Conservation (phyloP, 2,113 vertebrate species). For the Passer montanus region DNA sequence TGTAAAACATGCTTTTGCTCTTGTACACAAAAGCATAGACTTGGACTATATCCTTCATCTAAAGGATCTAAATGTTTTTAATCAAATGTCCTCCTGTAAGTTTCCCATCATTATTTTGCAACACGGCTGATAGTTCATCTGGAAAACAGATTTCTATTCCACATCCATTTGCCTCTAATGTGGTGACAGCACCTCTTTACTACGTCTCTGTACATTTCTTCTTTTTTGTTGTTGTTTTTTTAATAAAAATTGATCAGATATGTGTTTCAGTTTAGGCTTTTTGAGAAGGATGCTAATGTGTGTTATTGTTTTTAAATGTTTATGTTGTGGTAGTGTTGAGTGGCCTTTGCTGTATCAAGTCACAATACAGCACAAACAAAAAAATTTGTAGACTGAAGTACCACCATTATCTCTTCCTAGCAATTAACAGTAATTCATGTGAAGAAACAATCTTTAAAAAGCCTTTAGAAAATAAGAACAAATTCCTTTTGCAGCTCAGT, state of each 20-base stretch:
- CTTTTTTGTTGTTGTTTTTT: background rate
- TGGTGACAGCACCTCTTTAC: constrained; percentile 22
- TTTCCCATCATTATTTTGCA: constrained; percentile 22
- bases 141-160: constrained; percentile 30
- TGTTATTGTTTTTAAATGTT: background rate
- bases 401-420: background rate
- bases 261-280: constrained; percentile 25
- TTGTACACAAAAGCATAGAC: background rate
- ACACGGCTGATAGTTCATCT: constrained; percentile 26
- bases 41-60: background rate
- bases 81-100: background rate
- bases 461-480: background rate
- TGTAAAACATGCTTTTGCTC: background rate
- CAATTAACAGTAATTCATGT: constrained; percentile 7
- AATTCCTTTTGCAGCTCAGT: background rate
- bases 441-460: background rate
- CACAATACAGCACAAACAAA: background rate
- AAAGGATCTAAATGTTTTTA: background rate
- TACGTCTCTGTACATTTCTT: constrained; percentile 1
- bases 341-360: background rate
- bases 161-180: constrained; percentile 22
- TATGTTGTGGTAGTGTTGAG: background rate
- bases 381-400: background rate
- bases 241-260: background rate
- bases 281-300: constrained; percentile 1